Conservation (phyloP, 2,113 vertebrate genomes). For the Illadopsis cleaveri region DNA sequence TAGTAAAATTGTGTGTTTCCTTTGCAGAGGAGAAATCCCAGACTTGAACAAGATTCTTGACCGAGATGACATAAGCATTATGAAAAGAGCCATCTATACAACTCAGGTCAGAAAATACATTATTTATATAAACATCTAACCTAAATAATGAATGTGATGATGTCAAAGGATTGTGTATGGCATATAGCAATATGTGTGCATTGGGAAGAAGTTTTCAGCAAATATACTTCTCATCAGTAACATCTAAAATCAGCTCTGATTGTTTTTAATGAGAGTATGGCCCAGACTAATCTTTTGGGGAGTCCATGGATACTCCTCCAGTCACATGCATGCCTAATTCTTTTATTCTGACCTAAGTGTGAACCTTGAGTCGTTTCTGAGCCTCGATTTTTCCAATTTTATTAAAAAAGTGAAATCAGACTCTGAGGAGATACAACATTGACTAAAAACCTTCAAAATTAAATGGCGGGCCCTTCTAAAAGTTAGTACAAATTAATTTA, state of each 20-base stretch:
- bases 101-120: conserved; percentile 84
- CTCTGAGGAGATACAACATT: background rate
- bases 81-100: conserved; percentile 97
- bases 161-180: background rate
- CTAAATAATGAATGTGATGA: background rate
- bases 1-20: conserved; percentile 33
- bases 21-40: conserved; percentile 89
- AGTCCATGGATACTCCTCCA: background rate
- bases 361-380: background rate
- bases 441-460: background rate
- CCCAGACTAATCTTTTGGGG: background rate
- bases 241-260: background rate
- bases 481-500: background rate
- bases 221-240: background rate
- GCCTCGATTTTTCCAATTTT: background rate
- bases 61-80: conserved; percentile 91
- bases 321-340: background rate
- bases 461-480: background rate
- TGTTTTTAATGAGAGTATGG: background rate
- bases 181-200: background rate
- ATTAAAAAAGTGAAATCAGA: background rate
- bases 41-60: conserved; percentile 93
- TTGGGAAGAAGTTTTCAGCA: background rate
- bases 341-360: background rate
- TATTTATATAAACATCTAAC: background rate